Evolutionary conservation across 1,140 invertebrate genomes (phyloP), one percentile per base, ranked within the genome.

Genomic region (Stegodyphus mimosarum): DNA sequence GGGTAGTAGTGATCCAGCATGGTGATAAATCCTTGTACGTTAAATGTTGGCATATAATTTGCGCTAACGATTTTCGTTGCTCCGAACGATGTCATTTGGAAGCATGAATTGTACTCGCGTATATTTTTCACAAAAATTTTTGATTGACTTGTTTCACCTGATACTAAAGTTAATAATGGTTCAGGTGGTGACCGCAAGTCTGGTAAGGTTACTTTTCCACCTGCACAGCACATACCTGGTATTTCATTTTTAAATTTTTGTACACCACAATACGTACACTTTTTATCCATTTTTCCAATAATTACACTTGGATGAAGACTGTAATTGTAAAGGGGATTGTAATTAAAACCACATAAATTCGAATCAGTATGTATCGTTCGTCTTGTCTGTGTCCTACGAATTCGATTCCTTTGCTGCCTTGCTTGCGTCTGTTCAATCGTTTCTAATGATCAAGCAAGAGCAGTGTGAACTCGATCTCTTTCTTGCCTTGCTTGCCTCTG

Each of bases 61-160:
- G 53, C 7, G 53, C 53, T 55, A 55, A 73, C 71, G 33, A 73
- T 73, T 10, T 73, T 73, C 33, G 71, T 73, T 18, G 71, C 71
- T 73, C 71, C 71, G 33, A 73, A 73, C 6, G 71, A 73, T 73
- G 71, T 73, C 71, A 73, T 73, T 73, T 73, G 71, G 33, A 73
- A 73, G 71, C 71, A 73, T 48, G 71, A 73, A 48, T 73, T 73
- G 33, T 73, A 73, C 33, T 73, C 33, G 33, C 71, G 71, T 18
- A 73, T 73, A 73, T 73, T 11, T 73, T 73, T 11, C 33, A 73
- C 6, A 73, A 73, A 73, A 48, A 13, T 7, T 33, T 73, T 73
- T 48, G 53, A 73, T 48, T 73, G 11, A 11, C 71, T 11, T 73
- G 71, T 66, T n/a, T n/a, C 17, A n/a, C 64, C 64, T n/a, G 64